Base-by-base conservation (phyloP, 2,888 invertebrate genomes). In the Lithodes maja region DNA sequence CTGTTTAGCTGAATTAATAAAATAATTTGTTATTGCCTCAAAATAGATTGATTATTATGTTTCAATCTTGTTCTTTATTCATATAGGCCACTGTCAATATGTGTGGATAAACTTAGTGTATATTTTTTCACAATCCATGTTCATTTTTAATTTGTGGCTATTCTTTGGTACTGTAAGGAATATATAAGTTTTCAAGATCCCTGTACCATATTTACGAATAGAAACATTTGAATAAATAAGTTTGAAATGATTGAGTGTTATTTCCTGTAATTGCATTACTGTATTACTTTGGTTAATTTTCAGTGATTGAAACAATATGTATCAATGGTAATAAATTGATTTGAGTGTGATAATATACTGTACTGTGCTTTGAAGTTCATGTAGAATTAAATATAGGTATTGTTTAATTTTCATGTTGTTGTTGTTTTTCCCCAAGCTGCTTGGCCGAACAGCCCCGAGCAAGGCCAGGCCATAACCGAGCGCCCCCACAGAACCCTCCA, bases 71-170 rank as follows among this genome's bases (percentile, higher is more conserved):
- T n/a, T 71, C n/a, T n/a, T 71, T 71, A n/a, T 71, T 71, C 71
- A 12, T 71, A n/a, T 71, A 71, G 17, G 61, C 69, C 68, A 83
- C 80, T 83, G 85, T 89, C 84, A 85, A 53, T 87, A 87, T 82
- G 53, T 83, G 82, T 89, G 88, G 84, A 89, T 75, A 89, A 85
- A 75, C 88, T 77, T 85, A 89, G 85, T 80, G 88, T 89, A 89
- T 89, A 89, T 89, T 89, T 89, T 89, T 89, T 89, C 88, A 89
- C 88, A 86, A 81, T 75, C 83, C 83, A 54, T 81, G 80, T 89
- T 88, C 74, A 84, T 89, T 89, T 84, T 61, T 89, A 77, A 80
- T 84, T 88, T 79, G 85, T 85, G 83, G 74, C 79, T 87, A 83
- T 84, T 88, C 81, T 84, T 33, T 74, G 74, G 68, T 84, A 77